Percentiles rank a stretch among this genome's conserved stretches.
Evolutionary conservation across 1,140 invertebrate genomes (phyloP).

Genomic region (Ceratosolen solmsi): DNA sequence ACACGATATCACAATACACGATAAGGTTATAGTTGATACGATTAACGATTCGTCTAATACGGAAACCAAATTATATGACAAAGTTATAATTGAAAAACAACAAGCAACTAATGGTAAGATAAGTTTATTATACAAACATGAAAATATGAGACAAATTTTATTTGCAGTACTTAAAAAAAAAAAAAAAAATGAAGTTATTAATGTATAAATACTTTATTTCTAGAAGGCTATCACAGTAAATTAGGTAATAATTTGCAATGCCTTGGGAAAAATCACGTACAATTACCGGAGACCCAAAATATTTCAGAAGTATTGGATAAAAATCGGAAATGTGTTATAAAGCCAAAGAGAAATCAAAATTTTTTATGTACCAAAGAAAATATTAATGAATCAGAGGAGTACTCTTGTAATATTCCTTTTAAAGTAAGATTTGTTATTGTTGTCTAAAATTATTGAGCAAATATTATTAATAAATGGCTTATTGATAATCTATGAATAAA

Average conservation of each 20-base stretch:
- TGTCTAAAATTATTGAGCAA: too few relatives aligned
- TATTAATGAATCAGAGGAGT: neutral
- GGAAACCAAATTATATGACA: too few relatives aligned
- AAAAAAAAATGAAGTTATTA: neutral
- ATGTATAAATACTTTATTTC: conserved; percentile 15
- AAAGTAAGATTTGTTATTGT: too few relatives aligned
- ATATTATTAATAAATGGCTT: too few relatives aligned
- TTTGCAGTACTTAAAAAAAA: neutral
- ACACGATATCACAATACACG: too few relatives aligned
- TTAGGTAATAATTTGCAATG: conserved; percentile 38
- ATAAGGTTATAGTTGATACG: too few relatives aligned
- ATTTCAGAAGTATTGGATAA: conserved; percentile 20
- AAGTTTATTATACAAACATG: too few relatives aligned
- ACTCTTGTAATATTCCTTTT: too few relatives aligned
- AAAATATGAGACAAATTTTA: conserved; percentile 18
- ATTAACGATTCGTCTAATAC: too few relatives aligned
- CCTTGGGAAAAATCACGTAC: conserved; percentile 32
- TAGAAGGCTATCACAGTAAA: conserved; percentile 43
- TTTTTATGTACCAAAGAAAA: neutral
- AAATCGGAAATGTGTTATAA: neutral
- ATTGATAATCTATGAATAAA: too few relatives aligned
- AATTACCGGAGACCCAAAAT: conserved; percentile 16
- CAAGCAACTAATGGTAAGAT: too few relatives aligned
- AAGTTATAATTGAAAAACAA: too few relatives aligned
- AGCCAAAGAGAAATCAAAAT: neutral